These are phyloP conservation scores for Oegoconia quadripuncta DNA, from an alignment of 2,888 invertebrate genomes.

Conservation along the genomic window DNA sequence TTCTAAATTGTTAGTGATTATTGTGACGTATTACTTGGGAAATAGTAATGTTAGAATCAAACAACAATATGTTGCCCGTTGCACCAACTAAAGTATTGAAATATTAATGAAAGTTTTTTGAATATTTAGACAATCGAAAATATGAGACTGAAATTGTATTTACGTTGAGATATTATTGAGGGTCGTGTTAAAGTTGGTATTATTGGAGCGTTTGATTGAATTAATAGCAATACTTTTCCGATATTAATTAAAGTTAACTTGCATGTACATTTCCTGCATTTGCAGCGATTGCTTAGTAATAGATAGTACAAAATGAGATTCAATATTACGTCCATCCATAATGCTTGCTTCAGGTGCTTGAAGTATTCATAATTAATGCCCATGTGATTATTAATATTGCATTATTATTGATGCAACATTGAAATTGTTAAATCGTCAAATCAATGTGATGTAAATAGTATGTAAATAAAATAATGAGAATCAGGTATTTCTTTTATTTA, in stretches of 20 bases:
- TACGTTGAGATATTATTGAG: slow-evolving; percentile 40
- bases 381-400: slow-evolving; percentile 14
- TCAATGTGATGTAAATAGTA: slow-evolving; percentile 65
- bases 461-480: slow-evolving; percentile 63
- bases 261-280: no score
- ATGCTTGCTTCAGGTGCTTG: slow-evolving; percentile 59
- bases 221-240: slow-evolving; percentile 16
- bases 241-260: no score
- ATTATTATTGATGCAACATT: slow-evolving; percentile 3
- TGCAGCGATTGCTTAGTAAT: neutral
- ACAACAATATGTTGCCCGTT: no score
- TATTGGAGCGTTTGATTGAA: slow-evolving; percentile 24
- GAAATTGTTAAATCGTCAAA: slow-evolving; percentile 35
- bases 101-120: no score
- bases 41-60: no score
- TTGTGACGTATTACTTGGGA: no score
- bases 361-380: slow-evolving; percentile 17
- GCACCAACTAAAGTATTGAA: no score
- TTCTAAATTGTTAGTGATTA: no score
- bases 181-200: slow-evolving; percentile 33
- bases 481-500: slow-evolving; percentile 18
- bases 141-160: slow-evolving; percentile 68
- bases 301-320: slow-evolving; percentile 44
- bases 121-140: slow-evolving; percentile 38
- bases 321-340: slow-evolving; percentile 50